Conservation (phyloP, 2,797 vertebrate species). For the Sebastes elongatus region DNA sequence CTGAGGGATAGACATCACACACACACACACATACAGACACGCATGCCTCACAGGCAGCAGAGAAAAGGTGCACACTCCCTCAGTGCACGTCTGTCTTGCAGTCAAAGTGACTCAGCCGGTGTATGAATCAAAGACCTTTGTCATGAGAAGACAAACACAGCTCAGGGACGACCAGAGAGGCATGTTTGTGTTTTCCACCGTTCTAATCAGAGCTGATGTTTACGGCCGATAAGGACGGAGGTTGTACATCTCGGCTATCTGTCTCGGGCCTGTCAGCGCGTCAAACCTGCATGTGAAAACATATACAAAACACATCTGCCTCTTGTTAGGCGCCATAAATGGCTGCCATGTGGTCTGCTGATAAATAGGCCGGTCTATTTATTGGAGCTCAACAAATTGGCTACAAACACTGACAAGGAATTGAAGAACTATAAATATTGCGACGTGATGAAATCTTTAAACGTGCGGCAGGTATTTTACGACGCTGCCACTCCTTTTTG, state of each 20-base stretch:
- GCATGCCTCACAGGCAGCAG: constrained; percentile 60
- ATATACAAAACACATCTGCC: constrained; percentile 89
- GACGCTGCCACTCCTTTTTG: constrained; percentile 70
- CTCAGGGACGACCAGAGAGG: constrained; percentile 50
- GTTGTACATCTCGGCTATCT: constrained; percentile 81
- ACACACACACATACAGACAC: constrained; percentile 6
- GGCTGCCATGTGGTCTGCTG: constrained; percentile 89
- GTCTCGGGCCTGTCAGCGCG: constrained; percentile 79
- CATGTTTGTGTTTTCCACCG: constrained; percentile 71
- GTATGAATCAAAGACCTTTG: constrained; percentile 69
- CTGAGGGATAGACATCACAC: constrained; percentile 43
- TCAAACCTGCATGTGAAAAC: constrained; percentile 85
- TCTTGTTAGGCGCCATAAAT: constrained; percentile 88
- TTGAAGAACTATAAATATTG: constrained; percentile 85
- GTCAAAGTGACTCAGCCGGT: constrained; percentile 31
- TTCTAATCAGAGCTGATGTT: constrained; percentile 77
- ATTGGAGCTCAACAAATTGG: constrained; percentile 90
- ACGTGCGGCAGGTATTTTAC: constrained; percentile 84
- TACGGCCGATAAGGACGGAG: constrained; percentile 72
- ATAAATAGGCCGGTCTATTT: constrained; percentile 88
- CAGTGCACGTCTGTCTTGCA: constrained; percentile 16
- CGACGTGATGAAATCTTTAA: constrained; percentile 84
- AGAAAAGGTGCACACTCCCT: constrained; percentile 40
- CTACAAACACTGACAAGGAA: constrained; percentile 88
- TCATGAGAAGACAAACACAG: constrained; percentile 69